Evolutionary conservation across 2,797 vertebrate genomes (phyloP), one percentile per base, ranked within the genome.

Genomic region (Schizothorax lantsangensis): DNA sequence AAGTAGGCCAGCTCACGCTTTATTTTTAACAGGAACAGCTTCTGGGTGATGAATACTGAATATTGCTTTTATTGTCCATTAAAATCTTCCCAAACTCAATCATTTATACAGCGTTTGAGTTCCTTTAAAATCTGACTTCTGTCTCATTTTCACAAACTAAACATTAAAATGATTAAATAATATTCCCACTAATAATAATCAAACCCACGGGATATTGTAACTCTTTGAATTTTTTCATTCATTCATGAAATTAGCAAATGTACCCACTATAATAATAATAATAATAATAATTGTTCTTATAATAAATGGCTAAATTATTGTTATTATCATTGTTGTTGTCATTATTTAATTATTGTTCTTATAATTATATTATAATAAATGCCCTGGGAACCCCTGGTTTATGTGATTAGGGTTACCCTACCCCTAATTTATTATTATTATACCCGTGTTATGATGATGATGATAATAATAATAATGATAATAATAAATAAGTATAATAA

Each of bases 1-100:
- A 80, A 64, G 57, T 80, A 80, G 78, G 78, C n/a, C 78, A 45
- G 47, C 74, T 79, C 23, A 4, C 6, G 77, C 77, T 79, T 79
- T 79, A 43, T 79, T 40, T 59, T 59, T 79, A 79, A 62, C 33
- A 62, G 1, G 21, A 59, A 40, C 36, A 79, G 54, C 77, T 64
- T 80, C 57, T 80, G 78, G 64, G 57, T 80, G 38, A 45, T 80
- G 59, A 64, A 62, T 59, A 59, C 54, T 2, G 33, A 59, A 79
- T n/a, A 59, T 26, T 40, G 54, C 77, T 79, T 79, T 26, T 80
- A 80, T 66, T 66, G 26, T 80, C 59, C 40, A 17, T 19, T 64
- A 5, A 19, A 59, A 59, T 38, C 52, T 15, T 26, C 21, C 26
- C 33, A 2, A 26, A 11, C 57, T 45, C 38, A 79, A 45, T 80